Evolutionary conservation across 2,888 invertebrate genomes (phyloP).

Genomic region (Pseudolycoriella hygida): DNA sequence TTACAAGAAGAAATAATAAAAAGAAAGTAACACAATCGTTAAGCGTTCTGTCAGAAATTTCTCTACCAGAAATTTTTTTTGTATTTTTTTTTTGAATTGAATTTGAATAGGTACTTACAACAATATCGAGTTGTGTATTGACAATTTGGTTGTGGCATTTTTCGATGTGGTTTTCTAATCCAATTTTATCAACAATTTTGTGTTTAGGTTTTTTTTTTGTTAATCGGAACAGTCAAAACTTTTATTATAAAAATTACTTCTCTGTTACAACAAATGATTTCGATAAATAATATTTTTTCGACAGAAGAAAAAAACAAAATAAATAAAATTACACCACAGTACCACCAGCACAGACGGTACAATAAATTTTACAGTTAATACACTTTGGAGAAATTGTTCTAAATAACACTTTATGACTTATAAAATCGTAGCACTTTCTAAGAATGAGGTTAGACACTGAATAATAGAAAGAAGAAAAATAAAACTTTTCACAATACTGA

Average conservation of each 20-base stretch:
- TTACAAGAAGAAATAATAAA: not conserved
- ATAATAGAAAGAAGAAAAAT: not conserved
- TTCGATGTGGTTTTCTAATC: conserved; percentile 4
- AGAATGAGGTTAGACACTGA: conserved; percentile 12
- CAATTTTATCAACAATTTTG: not conserved
- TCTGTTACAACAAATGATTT: not conserved
- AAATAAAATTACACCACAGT: not conserved
- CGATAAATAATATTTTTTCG: not conserved
- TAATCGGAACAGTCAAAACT: not conserved
- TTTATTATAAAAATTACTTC: too few relatives aligned
- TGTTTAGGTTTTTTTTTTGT: not conserved
- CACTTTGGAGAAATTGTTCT: conserved; percentile 12
- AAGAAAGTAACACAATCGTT: not conserved
- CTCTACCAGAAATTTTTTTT: not conserved
- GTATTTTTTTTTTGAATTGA: too few relatives aligned
- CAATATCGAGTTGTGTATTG: conserved; percentile 30
- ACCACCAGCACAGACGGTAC: not conserved
- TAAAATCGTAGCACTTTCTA: conserved; percentile 10
- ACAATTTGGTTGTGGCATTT: conserved; percentile 22
- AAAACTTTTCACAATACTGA: too few relatives aligned
- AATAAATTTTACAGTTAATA: conserved; percentile 5
- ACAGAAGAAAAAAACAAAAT: not conserved
- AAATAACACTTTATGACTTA: conserved; percentile 9
- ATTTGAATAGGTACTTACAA: conserved; percentile 21
- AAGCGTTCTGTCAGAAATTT: conserved; percentile 3